Base-by-base conservation (phyloP, 2,888 invertebrate genomes). In the Brachypalpus laphriformis region DNA sequence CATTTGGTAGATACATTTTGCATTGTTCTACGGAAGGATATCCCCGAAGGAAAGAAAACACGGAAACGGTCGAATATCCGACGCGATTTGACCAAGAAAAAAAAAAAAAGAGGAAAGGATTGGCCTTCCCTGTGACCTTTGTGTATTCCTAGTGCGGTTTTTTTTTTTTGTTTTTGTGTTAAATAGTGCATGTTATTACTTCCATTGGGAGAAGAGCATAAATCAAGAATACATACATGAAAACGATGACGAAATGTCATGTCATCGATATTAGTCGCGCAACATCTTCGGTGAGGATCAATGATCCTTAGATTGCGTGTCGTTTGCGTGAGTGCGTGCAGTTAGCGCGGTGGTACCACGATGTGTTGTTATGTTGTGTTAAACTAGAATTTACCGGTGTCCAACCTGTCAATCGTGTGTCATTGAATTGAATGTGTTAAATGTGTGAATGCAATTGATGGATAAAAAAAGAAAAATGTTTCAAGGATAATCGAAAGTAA, bases 301-400 rank as follows among this genome's bases (percentile, higher is more conserved):
- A 77, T 86, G 86, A 86, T 82, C 82, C 86, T 82, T 77, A 77
- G 82, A 72, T 86, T 81, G 81, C 86, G 82, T 82, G 76, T 82
- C 61, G 82, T 61, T 66, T 63, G 81, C 82, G 86, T 86, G 86
- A 86, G 86, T 86, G 82, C 82, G 86, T 86, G 86, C 70, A 86
- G 70, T 81, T 75, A 81, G 57, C 68, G 37, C 59, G 54, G 40
- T 40, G n/a, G n/a, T 51, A 34, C 40, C 42, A 28, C 59, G 47
- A 70, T 61, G 76, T 82, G 59, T 74, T 61, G 65, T 59, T 65
- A 37, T 70, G 59, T 75, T 74, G 70, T 66, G 59, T 85, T 80
- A 76, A 81, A 81, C 85, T 85, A 75, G 47, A 85, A 54, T 75
- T 75, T 71, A 80, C 70, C 85, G 65, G 74, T 65, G 59, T 81